phyloP scores from a whole-genome alignment of 2,113 vertebrate genomes.

The Austrofundulus limnaeus region DNA sequence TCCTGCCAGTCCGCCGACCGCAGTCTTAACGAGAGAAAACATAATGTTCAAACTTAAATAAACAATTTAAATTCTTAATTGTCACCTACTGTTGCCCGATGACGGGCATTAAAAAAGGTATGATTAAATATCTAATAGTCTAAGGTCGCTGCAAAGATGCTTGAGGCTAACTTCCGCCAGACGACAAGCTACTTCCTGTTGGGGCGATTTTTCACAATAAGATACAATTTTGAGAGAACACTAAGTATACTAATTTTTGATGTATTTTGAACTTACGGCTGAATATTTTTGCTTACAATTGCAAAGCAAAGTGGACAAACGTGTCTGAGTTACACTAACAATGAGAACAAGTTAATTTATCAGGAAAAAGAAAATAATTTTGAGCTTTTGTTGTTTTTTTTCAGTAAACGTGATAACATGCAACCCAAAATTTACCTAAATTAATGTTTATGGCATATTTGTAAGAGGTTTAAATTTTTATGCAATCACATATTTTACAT shows the following conservation, averaged over 20 bases:
- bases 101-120: not conserved
- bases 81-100: not conserved
- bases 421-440: no score
- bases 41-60: slow-evolving; percentile 34
- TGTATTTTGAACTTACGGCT: not conserved
- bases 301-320: no score
- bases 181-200: slow-evolving; percentile 36
- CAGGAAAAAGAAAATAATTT: no score
- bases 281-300: no score
- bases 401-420: no score
- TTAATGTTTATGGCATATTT: no score
- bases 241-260: not conserved
- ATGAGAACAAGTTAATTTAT: no score
- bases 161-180: not conserved
- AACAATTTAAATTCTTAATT: not conserved
- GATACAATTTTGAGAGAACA: not conserved
- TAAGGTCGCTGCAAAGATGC: slow-evolving; percentile 70
- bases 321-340: no score
- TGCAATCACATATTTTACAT: no score
- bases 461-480: no score
- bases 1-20: slow-evolving; percentile 46
- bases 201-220: slow-evolving; percentile 31
- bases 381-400: not conserved
- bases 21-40: slow-evolving; percentile 62
- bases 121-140: not conserved